Evolutionary conservation across 2,888 invertebrate genomes (phyloP), one percentile per base, ranked within the genome.

Genomic region (Omphaloscelis lunosa): DNA sequence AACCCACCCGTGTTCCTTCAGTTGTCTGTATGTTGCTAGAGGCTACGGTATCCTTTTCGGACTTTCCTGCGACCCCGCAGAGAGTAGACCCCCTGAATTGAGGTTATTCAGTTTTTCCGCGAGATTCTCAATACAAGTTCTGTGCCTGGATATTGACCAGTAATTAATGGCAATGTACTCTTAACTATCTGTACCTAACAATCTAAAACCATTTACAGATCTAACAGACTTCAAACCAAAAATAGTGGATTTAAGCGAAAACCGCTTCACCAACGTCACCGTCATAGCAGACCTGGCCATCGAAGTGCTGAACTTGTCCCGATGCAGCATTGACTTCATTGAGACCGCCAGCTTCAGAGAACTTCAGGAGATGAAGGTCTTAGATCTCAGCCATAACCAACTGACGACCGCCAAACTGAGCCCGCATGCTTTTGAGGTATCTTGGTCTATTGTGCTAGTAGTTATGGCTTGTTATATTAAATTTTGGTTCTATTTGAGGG

Each of bases 321-420:
- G 97, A 72, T 98, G 98, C 92, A 94, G 94, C 63, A 98, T 98
- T n/a, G 95, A 94, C 8, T 91, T 90, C 15, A 98, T 98, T 68
- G 97, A 97, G 11, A 93, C 96, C 23, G 96, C 95, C 0, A 97
- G 97, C 29, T 98, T 98, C 91, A 95, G 94, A 78, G 96, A 97
- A 79, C 92, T 98, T 15, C 97, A 97, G 66, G 95, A 97, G 66
- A 95, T 98, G 92, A 95, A 95, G 0, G 97, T 97, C 4, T 90
- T 99, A 66, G 98, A 98, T 92, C 93, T 99, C 82, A 98, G 98
- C 77, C 92, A 97, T 80, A 98, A 98, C 87, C 95, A 97, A 65
- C 93, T 98, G 39, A 97, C 97, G 0, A 93, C 97, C 0, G 97
- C 97, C 1, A 94, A 93, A 0, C 92, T 98, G 5, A 94, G 93